Conservation (phyloP, 2,888 invertebrate genomes). For the Idaea dimidiata region DNA sequence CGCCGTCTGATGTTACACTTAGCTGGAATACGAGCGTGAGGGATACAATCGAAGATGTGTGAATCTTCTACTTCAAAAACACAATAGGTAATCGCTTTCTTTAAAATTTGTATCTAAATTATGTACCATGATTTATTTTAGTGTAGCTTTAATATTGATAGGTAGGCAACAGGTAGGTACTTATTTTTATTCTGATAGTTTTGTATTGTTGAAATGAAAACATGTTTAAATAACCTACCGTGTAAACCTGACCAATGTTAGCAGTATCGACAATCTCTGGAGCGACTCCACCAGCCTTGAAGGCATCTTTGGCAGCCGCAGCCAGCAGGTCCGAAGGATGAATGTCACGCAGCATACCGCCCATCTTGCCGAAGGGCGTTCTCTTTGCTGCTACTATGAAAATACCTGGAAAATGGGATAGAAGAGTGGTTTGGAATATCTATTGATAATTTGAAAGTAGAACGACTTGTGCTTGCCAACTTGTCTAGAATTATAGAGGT, state of each 20-base stretch:
- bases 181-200: no score
- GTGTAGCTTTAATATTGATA: no score
- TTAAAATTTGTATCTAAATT: no score
- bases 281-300: conserved; percentile 87
- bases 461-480: no score
- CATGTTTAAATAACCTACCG: conserved; percentile 59
- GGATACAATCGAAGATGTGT: not conserved
- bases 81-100: no score
- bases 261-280: conserved; percentile 93
- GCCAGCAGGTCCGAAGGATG: conserved; percentile 89
- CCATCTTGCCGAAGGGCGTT: conserved; percentile 97
- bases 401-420: conserved; percentile 80
- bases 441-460: not conserved
- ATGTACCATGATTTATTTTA: no score
- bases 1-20: conserved; percentile 90
- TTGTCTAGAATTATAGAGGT: no score
- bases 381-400: conserved; percentile 97
- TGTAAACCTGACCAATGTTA: conserved; percentile 92
- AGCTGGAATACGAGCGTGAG: conserved; percentile 50
- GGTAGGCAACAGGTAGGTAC: no score
- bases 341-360: conserved; percentile 87
- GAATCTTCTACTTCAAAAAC: not conserved
- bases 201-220: not conserved
- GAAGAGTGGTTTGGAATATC: not conserved
- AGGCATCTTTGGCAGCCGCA: conserved; percentile 88